Percentiles rank a stretch among this genome's conserved stretches.
These are phyloP conservation scores for Cylindroiulus punctatus DNA, from an alignment of 2,888 invertebrate species.

Conservation along the genomic window DNA sequence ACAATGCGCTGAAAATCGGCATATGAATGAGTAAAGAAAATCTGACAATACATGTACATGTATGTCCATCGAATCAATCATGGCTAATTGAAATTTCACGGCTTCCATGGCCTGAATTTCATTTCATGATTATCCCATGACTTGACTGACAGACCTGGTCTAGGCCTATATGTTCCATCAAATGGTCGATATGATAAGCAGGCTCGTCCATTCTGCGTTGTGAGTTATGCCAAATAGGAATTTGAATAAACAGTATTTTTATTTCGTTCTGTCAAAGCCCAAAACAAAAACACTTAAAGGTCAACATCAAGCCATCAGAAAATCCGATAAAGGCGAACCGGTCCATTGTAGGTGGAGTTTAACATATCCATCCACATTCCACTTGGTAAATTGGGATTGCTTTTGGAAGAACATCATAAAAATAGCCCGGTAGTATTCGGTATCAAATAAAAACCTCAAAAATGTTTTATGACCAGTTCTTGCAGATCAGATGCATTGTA, in stretches of 20 bases:
- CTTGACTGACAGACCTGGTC: too few relatives aligned
- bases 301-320: not conserved
- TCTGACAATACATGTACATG: too few relatives aligned
- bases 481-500: not conserved
- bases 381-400: not conserved
- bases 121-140: too few relatives aligned
- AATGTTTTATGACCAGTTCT: not conserved
- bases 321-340: not conserved
- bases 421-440: not conserved
- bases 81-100: too few relatives aligned
- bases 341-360: slow-evolving; percentile 10
- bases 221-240: too few relatives aligned
- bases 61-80: too few relatives aligned
- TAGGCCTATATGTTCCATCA: too few relatives aligned
- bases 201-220: too few relatives aligned
- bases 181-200: too few relatives aligned
- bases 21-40: too few relatives aligned
- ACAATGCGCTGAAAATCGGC: too few relatives aligned
- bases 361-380: not conserved
- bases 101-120: too few relatives aligned
- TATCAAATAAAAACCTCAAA: not conserved
- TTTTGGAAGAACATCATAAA: not conserved
- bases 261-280: not conserved
- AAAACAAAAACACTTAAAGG: not conserved
- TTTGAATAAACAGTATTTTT: not conserved